Percentiles rank a stretch among this genome's conserved stretches.
Evolutionary conservation across 2,113 vertebrate species (phyloP).

Genomic region (Pao palembangensis): DNA sequence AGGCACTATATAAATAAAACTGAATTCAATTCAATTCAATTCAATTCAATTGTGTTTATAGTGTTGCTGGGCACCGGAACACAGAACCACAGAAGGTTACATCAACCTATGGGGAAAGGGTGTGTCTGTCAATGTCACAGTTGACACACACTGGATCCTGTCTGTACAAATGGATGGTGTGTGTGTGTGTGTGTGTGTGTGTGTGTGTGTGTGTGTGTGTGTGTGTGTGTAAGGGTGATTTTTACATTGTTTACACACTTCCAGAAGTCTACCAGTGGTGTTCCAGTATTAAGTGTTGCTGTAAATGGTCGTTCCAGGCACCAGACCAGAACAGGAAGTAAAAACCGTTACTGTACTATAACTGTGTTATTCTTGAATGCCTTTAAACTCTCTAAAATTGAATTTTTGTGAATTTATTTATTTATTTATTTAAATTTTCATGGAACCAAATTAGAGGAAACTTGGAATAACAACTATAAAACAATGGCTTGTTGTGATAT

Average conservation of each 20-base stretch:
- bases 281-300: no score
- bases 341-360: no score
- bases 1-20: no score
- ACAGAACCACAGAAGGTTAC: slow-evolving; percentile 19
- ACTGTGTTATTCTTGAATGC: no score
- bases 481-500: slow-evolving; percentile 5
- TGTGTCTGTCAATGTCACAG: slow-evolving; percentile 23
- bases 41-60: slow-evolving; percentile 8
- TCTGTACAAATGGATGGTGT: not conserved
- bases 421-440: not conserved
- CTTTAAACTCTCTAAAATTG: no score
- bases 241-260: not conserved
- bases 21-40: no score
- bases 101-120: slow-evolving; percentile 23
- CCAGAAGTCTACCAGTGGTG: not conserved
- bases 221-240: not conserved
- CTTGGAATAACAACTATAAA: slow-evolving; percentile 3
- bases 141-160: slow-evolving; percentile 13
- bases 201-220: not conserved
- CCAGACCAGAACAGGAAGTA: no score
- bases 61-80: slow-evolving; percentile 14
- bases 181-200: slow-evolving; percentile 3
- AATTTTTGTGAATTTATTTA: not conserved
- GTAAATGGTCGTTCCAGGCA: no score
- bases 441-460: slow-evolving; percentile 21